A percentile compares a stretch with the other conserved stretches of the same genome.
Conservation (phyloP, 2,113 vertebrate genomes). For the Pachyramphus minor region DNA sequence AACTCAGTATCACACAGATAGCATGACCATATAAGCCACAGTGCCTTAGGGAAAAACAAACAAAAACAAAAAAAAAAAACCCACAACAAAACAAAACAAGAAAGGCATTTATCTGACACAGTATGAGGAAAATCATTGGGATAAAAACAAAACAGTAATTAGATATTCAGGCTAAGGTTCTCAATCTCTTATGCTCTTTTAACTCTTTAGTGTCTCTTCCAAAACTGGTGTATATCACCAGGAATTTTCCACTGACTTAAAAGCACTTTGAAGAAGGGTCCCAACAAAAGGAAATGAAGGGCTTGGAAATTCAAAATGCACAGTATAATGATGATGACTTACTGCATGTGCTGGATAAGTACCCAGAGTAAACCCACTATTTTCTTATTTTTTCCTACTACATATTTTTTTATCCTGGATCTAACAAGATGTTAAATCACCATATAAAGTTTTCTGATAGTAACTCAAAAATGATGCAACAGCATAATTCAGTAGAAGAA, state of each 20-base stretch:
- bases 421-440: not conserved
- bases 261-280: not conserved
- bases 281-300: not conserved
- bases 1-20: not conserved
- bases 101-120: not conserved
- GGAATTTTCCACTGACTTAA: not conserved
- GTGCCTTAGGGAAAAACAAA: not conserved
- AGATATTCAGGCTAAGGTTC: not conserved
- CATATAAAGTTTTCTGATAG: not conserved
- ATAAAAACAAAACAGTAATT: not conserved
- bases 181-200: not conserved
- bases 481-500: not conserved
- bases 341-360: not conserved
- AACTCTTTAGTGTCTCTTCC: not conserved
- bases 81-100: not conserved
- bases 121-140: not conserved
- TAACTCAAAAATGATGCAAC: not conserved
- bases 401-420: not conserved
- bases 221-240: not conserved
- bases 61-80: too few relatives aligned
- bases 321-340: not conserved
- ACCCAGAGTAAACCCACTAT: fast-evolving
- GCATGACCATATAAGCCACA: not conserved
- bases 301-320: not conserved
- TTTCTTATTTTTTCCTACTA: not conserved